phyloP scores from a whole-genome alignment of 1,140 invertebrate species.

The Leptinotarsa lineolata region DNA sequence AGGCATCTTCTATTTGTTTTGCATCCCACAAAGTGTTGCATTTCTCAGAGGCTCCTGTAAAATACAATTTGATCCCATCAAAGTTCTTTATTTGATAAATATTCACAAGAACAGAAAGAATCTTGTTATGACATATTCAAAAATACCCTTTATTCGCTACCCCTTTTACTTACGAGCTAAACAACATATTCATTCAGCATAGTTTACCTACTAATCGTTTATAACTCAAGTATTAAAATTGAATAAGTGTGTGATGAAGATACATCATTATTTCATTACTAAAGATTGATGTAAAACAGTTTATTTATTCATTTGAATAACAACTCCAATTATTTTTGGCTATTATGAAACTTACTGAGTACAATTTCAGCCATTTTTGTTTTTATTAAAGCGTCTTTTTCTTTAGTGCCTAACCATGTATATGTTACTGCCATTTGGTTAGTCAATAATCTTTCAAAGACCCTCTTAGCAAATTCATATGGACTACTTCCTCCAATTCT shows the following conservation, averaged over 20 bases:
- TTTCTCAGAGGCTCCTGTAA: conserved; percentile 14
- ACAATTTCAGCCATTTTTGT: background rate
- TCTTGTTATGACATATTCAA: no score
- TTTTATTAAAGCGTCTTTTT: background rate
- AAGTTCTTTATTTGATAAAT: no score
- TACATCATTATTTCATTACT: no score
- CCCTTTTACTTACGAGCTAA: no score
- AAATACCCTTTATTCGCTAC: no score
- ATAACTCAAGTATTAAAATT: no score
- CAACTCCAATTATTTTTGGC: no score
- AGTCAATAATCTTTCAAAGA: background rate
- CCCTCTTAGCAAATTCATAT: background rate
- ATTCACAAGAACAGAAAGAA: background rate
- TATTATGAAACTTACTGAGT: background rate
- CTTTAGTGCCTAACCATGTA: background rate
- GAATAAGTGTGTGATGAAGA: no score
- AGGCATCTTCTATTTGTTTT: background rate
- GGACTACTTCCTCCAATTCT: background rate
- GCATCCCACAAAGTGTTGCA: conserved; percentile 8
- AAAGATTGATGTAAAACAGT: no score
- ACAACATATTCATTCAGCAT: no score
- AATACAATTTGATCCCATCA: background rate
- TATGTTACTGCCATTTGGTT: background rate
- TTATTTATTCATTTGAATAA: no score
- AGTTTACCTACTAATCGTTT: no score